Conservation (phyloP, 30 jellyfish, hydroid and myxozoan species). For the Pelagia noctiluca region DNA sequence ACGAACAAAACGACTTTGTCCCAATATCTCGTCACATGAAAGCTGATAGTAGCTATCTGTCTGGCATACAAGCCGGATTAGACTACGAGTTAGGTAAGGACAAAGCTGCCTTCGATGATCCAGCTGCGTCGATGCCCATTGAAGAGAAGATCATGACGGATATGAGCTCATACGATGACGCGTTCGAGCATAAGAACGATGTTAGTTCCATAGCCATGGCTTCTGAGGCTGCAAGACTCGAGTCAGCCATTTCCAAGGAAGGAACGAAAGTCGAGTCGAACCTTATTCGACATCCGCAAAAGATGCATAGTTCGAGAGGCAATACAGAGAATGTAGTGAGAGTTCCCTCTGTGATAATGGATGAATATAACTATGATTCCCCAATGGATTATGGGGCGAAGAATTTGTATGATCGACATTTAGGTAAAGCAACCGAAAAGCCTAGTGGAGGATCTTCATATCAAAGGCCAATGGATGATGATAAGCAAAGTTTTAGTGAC, state of each 20-base stretch:
- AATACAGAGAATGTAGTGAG: not conserved
- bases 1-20: not conserved
- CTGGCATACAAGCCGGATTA: slow-evolving; percentile 53
- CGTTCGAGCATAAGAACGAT: not conserved
- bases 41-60: slow-evolving; percentile 34
- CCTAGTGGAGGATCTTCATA: too few relatives aligned
- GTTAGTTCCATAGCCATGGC: slow-evolving; percentile 1
- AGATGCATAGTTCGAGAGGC: not conserved
- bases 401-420: slow-evolving; percentile 3
- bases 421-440: too few relatives aligned
- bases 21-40: slow-evolving; percentile 1
- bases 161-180: slow-evolving; percentile 9
- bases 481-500: too few relatives aligned
- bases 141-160: slow-evolving; percentile 18
- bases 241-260: not conserved
- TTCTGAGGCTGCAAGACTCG: slow-evolving; percentile 19
- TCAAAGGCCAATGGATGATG: too few relatives aligned
- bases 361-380: slow-evolving; percentile 45
- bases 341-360: slow-evolving; percentile 29
- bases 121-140: slow-evolving; percentile 25
- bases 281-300: not conserved
- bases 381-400: slow-evolving; percentile 36
- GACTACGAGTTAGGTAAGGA: slow-evolving; percentile 15
- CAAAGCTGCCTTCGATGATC: slow-evolving; percentile 32
- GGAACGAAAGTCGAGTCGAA: not conserved